Evolutionary conservation across 1,140 invertebrate species (phyloP).

Genomic region (Himalopsyche phryganea): DNA sequence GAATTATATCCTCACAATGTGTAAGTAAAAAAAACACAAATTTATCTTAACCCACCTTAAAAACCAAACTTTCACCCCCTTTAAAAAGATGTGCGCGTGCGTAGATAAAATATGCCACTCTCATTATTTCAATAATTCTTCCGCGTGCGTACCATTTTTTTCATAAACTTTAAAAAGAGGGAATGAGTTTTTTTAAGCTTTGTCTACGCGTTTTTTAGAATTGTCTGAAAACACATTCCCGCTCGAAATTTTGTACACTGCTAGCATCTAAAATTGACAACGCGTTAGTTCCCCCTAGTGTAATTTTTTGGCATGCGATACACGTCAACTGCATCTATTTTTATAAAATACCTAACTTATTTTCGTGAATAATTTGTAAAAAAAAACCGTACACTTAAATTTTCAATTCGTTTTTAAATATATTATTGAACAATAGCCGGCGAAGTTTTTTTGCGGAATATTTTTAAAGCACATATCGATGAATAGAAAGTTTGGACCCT

Average conservation of each 20-base stretch:
- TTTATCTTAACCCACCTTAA: conserved; percentile 18
- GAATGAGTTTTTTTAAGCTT: conserved; percentile 25
- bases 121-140: conserved; percentile 33
- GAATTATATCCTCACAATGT: conserved; percentile 7
- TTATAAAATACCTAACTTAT: conserved; percentile 12
- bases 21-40: conserved; percentile 16
- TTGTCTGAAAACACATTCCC: conserved; percentile 15
- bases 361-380: conserved; percentile 10
- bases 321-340: conserved; percentile 26
- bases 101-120: conserved; percentile 29
- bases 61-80: conserved; percentile 19
- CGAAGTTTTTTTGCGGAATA: neutral
- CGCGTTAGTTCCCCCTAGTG: conserved; percentile 13
- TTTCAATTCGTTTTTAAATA: conserved; percentile 12
- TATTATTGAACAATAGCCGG: neutral
- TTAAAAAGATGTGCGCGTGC: conserved; percentile 30
- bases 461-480: neutral
- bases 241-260: conserved; percentile 14
- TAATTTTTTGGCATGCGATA: conserved; percentile 21
- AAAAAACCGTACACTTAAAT: neutral
- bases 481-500: conserved; percentile 1
- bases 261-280: conserved; percentile 6
- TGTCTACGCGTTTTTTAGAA: conserved; percentile 17
- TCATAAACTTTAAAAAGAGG: conserved; percentile 26
- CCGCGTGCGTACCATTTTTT: conserved; percentile 20